phyloP scores from a whole-genome alignment of 2,113 vertebrate genomes.

The Nothoprocta pentlandii region DNA sequence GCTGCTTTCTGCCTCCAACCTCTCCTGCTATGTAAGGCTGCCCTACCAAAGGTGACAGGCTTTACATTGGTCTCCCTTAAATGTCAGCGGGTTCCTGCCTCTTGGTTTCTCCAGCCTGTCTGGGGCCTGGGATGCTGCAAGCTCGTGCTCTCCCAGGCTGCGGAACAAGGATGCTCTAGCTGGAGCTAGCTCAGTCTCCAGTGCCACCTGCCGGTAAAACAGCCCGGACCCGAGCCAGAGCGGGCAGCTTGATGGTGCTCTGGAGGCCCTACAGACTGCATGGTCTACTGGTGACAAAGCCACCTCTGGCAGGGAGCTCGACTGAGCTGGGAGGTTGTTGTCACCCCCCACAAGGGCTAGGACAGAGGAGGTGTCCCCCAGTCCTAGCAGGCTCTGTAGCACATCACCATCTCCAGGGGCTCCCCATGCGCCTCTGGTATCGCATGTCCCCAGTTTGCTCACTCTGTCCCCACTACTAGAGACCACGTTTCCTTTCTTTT shows the following conservation, averaged over 20 bases:
- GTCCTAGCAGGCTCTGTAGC: neutral
- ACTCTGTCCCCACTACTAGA: rapidly evolving
- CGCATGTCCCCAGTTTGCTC: neutral
- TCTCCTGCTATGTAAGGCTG: neutral
- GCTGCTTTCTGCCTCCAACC: neutral
- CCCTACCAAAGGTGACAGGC: neutral
- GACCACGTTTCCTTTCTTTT: neutral
- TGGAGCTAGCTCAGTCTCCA: neutral
- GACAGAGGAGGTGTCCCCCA: neutral
- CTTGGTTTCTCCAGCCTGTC: neutral
- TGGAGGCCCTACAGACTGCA: neutral
- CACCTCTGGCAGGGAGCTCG: no score
- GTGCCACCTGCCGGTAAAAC: constrained; percentile 12
- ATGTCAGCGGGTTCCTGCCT: neutral
- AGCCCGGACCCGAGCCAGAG: rapidly evolving
- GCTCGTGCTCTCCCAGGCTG: neutral
- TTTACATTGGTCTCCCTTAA: neutral
- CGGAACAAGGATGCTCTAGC: rapidly evolving
- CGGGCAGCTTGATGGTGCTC: rapidly evolving
- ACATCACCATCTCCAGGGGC: neutral
- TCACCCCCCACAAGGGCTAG: neutral
- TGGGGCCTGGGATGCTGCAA: neutral
- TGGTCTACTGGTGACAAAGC: neutral
- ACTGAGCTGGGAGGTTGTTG: neutral
- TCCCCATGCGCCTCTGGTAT: neutral